phyloP scores from a whole-genome alignment of 1,140 invertebrate genomes.

The Drosophila paulistorum region DNA sequence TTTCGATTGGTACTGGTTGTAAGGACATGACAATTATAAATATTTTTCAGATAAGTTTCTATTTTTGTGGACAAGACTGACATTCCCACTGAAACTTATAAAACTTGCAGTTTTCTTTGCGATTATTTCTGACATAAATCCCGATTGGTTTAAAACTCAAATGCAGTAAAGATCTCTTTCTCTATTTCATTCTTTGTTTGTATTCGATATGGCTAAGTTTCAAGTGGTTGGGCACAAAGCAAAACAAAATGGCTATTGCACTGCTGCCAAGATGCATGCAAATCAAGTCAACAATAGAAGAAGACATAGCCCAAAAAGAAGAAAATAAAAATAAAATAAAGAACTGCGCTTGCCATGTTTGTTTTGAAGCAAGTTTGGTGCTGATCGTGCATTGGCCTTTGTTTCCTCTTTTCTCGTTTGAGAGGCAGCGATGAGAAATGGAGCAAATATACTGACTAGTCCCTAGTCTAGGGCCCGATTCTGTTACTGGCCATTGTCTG shows the following conservation, averaged over 20 bases:
- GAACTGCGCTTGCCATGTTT: slow-evolving; percentile 1
- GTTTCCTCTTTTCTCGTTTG: slow-evolving; percentile 30
- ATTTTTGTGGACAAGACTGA: no score
- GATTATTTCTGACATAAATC: slow-evolving; percentile 6
- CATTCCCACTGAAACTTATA: no score
- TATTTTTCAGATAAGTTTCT: no score
- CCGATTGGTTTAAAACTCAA: neutral
- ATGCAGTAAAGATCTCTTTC: neutral
- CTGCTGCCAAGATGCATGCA: slow-evolving; percentile 61
- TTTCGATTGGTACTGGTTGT: no score
- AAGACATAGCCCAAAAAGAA: slow-evolving; percentile 22
- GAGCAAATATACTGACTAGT: slow-evolving; percentile 26
- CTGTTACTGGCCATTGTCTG: slow-evolving; percentile 45
- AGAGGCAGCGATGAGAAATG: slow-evolving; percentile 23
- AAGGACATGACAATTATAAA: no score
- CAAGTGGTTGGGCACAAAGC: slow-evolving; percentile 42
- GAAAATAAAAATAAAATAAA: slow-evolving; percentile 9
- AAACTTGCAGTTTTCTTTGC: neutral
- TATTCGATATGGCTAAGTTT: slow-evolving; percentile 42
- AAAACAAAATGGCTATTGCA: slow-evolving; percentile 63
- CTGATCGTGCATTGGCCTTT: slow-evolving; percentile 58
- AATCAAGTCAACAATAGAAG: slow-evolving; percentile 63
- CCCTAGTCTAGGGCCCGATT: slow-evolving; percentile 15
- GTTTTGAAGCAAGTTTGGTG: slow-evolving; percentile 35
- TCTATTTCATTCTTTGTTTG: neutral